Evolutionary conservation across 2,797 vertebrate species (phyloP).

Genomic region (Otolemur crassicaudatus): DNA sequence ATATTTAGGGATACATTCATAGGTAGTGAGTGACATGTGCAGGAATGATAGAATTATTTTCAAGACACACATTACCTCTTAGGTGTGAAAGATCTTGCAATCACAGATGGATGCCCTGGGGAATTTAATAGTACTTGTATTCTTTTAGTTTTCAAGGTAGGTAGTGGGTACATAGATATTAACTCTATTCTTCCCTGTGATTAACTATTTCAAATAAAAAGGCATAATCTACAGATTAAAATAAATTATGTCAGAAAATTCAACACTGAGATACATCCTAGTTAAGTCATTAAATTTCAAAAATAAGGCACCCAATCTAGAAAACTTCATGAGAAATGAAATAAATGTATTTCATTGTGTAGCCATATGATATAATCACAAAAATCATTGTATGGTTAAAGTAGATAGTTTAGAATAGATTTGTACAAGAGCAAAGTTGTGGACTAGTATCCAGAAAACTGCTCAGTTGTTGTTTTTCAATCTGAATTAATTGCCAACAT

Average conservation of each 20-base stretch:
- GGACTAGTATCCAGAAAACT: neutral
- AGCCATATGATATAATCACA: neutral
- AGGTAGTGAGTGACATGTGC: neutral
- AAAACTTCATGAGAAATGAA: conserved; percentile 11
- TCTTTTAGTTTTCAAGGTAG: neutral
- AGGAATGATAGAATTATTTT: conserved; percentile 4
- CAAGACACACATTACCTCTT: neutral
- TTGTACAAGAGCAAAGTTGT: neutral
- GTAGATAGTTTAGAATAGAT: conserved; percentile 7
- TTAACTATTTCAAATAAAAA: conserved; percentile 26
- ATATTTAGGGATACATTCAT: neutral
- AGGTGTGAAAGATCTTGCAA: neutral
- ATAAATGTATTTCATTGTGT: neutral
- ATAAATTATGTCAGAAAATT: conserved; percentile 41
- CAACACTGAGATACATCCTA: neutral
- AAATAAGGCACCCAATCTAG: conserved; percentile 33
- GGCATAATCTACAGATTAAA: neutral
- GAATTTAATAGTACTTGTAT: neutral
- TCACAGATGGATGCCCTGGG: neutral
- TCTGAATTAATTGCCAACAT: neutral
- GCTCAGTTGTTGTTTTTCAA: neutral
- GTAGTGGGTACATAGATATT: neutral
- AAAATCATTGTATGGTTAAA: conserved; percentile 10
- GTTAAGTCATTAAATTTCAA: conserved; percentile 19
- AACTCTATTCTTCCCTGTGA: neutral